Evolutionary conservation across 2,113 vertebrate genomes (phyloP), one percentile per base, ranked within the genome.

Genomic region (Pogona vitticeps): DNA sequence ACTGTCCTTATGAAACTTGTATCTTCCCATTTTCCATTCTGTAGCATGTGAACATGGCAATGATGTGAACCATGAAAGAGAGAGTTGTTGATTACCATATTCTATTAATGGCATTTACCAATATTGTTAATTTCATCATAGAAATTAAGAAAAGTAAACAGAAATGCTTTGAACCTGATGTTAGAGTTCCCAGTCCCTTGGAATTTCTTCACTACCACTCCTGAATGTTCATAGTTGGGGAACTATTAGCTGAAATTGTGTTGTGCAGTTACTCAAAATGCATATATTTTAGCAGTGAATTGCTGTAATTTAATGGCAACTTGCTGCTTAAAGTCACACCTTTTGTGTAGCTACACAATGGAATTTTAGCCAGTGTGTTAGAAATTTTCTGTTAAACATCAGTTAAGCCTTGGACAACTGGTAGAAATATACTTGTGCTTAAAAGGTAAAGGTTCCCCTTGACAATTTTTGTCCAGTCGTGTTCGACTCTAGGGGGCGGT

Each of bases 321-420:
- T 52, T 52, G 46, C 46, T 52, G 46, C 46, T 52, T 52, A 52
- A 10, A 52, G 46, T 52, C 46, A 52, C 46, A 52, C 46, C 46
- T 52, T 52, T 52, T 52, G 46, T 52, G 46, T 52, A 52, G 46
- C 10, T 6, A 68, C 26, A 31, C 26, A 68, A 68, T 31, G 12
- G 10, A n/a, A 38, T 38, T 31, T 88, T 76, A 56, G 56, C 85
- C 90, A 89, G 42, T 14, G 76, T 76, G 33, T n/a, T 84, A 65
- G 58, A 65, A 46, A 75, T 70, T 79, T 10, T 20, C 17, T 86
- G 0, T 61, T 59, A 73, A 80, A 46, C 15, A 33, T 83, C 59
- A 70, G 84, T 86, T 76, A 56, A 82, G 89, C 12, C 42, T 67
- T 42, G 31, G n/a, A 87, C 58, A 73, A 36, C 65, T 82, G 23